Percentiles rank a stretch among this genome's conserved stretches.
phyloP scores from a whole-genome alignment of 1,140 invertebrate species.

The Neodiprion pinetum region DNA sequence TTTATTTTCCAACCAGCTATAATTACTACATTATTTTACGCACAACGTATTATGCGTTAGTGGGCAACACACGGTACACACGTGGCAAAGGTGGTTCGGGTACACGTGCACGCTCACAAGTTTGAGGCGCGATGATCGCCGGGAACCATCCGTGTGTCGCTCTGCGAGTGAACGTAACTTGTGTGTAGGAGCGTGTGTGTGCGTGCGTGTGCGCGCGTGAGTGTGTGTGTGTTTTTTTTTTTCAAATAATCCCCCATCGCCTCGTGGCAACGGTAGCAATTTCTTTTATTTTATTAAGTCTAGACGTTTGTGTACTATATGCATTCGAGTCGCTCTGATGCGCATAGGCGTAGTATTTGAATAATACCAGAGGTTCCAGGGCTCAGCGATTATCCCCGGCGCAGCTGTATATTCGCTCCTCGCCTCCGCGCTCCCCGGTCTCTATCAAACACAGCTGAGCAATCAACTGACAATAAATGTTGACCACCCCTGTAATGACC shows the following conservation, averaged over 20 bases:
- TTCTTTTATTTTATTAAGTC: slow-evolving; percentile 63
- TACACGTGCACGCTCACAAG: too few relatives aligned
- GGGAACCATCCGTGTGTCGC: too few relatives aligned
- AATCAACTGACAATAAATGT: slow-evolving; percentile 22
- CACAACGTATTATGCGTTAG: too few relatives aligned
- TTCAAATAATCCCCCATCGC: slow-evolving; percentile 13
- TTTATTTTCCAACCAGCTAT: too few relatives aligned
- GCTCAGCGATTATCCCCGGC: neutral
- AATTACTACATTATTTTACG: too few relatives aligned
- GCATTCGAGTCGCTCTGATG: slow-evolving; percentile 48
- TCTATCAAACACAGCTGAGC: too few relatives aligned
- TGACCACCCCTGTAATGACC: slow-evolving; percentile 51
- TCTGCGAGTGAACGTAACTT: too few relatives aligned
- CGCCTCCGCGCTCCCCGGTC: neutral
- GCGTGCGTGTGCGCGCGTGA: too few relatives aligned
- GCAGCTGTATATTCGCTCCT: neutral
- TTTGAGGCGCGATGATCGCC: too few relatives aligned
- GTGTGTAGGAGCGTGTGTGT: too few relatives aligned
- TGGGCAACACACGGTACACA: too few relatives aligned
- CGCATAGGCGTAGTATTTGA: slow-evolving; percentile 51
- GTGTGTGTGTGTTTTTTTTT: neutral
- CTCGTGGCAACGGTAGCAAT: slow-evolving; percentile 39
- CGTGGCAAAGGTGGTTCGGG: too few relatives aligned
- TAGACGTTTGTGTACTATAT: slow-evolving; percentile 56
- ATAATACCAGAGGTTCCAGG: neutral